Evolutionary conservation across 2,113 vertebrate genomes (phyloP).

Genomic region (Scophthalmus maximus): DNA sequence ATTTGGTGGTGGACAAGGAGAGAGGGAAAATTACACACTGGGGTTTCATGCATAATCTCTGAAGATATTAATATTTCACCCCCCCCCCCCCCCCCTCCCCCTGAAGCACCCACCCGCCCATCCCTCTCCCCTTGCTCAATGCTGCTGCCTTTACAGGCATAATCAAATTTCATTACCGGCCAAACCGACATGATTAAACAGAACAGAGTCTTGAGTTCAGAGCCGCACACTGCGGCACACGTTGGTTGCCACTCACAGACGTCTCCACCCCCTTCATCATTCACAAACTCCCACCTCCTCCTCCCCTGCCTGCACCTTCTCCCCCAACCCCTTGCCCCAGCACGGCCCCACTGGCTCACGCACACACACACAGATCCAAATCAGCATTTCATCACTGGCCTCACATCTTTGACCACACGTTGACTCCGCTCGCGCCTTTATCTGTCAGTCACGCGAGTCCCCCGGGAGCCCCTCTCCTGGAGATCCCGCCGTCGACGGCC

Average conservation of each 20-base stretch:
- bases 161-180: conserved; percentile 99
- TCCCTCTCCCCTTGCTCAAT: conserved; percentile 32
- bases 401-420: conserved; percentile 69
- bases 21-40: conserved; percentile 93
- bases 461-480: conserved; percentile 44
- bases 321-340: conserved; percentile 22
- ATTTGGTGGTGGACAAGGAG: conserved; percentile 97
- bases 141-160: conserved; percentile 92
- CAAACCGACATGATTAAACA: conserved; percentile 98
- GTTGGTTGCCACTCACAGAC: conserved; percentile 66
- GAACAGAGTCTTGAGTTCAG: conserved; percentile 90
- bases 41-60: conserved; percentile 99
- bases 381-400: conserved; percentile 71
- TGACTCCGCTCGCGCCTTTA: conserved; percentile 58
- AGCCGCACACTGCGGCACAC: conserved; percentile 67
- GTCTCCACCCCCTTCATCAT: conserved; percentile 71
- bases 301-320: background rate
- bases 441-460: conserved; percentile 71
- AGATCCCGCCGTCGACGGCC: conserved; percentile 40
- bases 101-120: background rate
- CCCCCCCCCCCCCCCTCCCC: conserved; percentile 55
- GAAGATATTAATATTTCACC: conserved; percentile 98
- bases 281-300: conserved; percentile 44
- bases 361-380: conserved; percentile 65
- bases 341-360: conserved; percentile 40